Evolutionary conservation across 1,140 invertebrate genomes (phyloP).

Genomic region (Drosophila lini): DNA sequence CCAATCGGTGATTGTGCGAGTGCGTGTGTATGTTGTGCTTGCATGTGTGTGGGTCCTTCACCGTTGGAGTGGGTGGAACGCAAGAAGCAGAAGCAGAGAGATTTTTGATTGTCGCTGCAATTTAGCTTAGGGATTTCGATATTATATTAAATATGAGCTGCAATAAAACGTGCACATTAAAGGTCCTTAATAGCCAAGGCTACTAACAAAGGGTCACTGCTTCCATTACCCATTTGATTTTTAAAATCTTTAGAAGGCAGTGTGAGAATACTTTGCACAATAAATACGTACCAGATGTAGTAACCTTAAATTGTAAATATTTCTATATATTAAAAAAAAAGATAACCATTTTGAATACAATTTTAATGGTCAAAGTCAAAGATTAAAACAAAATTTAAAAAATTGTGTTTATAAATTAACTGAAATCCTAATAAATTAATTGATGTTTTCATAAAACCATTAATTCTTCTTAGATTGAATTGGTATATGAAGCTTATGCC

Average conservation of each 20-base stretch:
- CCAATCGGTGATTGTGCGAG: constrained; percentile 6
- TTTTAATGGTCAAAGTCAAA: no score
- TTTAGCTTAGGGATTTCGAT: constrained; percentile 16
- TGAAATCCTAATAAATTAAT: background rate
- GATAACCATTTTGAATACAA: no score
- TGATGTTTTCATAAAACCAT: background rate
- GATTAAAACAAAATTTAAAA: no score
- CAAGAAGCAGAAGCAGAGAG: constrained; percentile 10
- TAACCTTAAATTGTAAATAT: background rate
- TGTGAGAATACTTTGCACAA: background rate
- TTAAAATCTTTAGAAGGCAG: background rate
- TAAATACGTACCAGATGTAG: background rate
- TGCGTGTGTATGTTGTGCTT: constrained; percentile 16
- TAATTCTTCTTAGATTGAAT: background rate
- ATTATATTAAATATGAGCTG: constrained; percentile 3
- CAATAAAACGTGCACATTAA: background rate
- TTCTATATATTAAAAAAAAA: background rate
- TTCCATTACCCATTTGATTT: background rate
- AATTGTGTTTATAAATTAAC: no score
- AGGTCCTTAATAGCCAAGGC: background rate
- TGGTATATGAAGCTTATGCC: no score
- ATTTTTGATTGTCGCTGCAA: constrained; percentile 28
- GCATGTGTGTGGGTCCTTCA: constrained; percentile 40
- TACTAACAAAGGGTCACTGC: background rate
- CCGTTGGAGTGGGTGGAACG: constrained; percentile 37